phyloP scores from a whole-genome alignment of 2,113 vertebrate genomes.

The Isichthys henryi region DNA sequence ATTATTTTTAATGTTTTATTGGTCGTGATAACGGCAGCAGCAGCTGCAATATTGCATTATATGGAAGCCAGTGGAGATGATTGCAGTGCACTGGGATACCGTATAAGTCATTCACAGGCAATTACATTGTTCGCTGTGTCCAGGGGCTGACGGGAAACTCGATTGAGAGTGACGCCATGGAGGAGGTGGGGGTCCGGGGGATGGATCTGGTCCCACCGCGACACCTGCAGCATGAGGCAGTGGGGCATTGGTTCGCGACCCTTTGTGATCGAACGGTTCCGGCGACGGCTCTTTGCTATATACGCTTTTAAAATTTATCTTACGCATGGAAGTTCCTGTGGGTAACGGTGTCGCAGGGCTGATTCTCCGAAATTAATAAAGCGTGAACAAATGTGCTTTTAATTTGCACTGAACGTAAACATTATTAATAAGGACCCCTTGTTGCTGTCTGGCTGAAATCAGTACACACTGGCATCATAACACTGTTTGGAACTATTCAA shows the following conservation, averaged over 20 bases:
- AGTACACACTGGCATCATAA: background rate
- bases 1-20: constrained; percentile 13
- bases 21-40: background rate
- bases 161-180: background rate
- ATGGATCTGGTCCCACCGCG: background rate
- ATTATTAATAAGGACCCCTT: background rate
- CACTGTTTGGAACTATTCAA: background rate
- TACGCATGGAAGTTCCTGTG: background rate
- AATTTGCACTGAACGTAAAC: background rate
- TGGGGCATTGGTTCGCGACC: background rate
- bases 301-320: background rate
- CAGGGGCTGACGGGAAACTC: constrained; percentile 5
- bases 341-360: background rate
- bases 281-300: background rate
- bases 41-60: background rate
- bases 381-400: background rate
- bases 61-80: background rate
- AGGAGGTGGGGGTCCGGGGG: background rate
- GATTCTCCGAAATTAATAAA: background rate
- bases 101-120: background rate
- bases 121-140: background rate
- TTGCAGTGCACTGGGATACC: background rate
- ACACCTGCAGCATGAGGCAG: background rate
- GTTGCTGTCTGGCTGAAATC: background rate
- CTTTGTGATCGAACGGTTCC: background rate